A percentile compares a stretch with the other conserved stretches of the same genome.
Evolutionary conservation across 1,140 invertebrate species (phyloP).

Genomic region (Reticulitermes speratus): DNA sequence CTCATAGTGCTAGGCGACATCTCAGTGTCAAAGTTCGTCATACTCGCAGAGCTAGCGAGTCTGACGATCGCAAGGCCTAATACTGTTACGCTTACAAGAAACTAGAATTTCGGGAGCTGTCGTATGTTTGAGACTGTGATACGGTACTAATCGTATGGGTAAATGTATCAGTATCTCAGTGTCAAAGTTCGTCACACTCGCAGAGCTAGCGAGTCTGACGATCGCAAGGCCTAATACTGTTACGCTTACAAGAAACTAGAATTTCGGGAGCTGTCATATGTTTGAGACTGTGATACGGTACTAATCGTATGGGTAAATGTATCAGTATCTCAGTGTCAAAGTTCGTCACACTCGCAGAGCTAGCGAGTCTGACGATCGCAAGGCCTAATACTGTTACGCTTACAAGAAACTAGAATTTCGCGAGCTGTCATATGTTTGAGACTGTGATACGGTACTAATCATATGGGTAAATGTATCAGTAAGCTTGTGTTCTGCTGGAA

Average conservation of each 20-base stretch:
- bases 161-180: too few species aligned
- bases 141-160: background rate
- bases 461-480: too few species aligned
- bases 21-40: background rate
- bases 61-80: background rate
- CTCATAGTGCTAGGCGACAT: slow-evolving; percentile 7
- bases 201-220: background rate
- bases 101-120: background rate
- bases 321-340: background rate
- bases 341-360: background rate
- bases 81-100: background rate
- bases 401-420: background rate
- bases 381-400: background rate
- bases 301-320: background rate
- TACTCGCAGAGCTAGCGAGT: background rate
- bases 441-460: background rate
- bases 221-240: background rate
- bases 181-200: background rate
- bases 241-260: background rate
- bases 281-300: background rate
- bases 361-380: background rate
- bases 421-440: background rate
- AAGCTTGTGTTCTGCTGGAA: too few species aligned
- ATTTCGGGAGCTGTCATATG: background rate
- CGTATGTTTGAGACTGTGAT: background rate